Evolutionary conservation across 2,888 invertebrate genomes (phyloP).

Genomic region (Drosophila merina): DNA sequence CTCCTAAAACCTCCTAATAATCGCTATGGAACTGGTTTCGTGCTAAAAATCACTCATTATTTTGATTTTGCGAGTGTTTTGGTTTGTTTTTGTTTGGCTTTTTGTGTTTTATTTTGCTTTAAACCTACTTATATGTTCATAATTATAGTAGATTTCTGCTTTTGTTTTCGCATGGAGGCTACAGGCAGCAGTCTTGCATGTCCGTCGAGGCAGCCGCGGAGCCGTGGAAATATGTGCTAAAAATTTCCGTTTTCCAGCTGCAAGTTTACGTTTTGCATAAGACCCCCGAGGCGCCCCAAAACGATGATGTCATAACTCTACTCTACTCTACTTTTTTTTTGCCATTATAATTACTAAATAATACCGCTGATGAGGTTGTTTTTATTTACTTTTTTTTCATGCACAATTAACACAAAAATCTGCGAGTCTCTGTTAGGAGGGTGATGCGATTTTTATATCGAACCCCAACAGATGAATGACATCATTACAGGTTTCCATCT

Average conservation of each 20-base stretch:
- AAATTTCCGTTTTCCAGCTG: constrained; percentile 25
- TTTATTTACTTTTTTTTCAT: constrained; percentile 47
- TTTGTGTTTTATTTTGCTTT: constrained; percentile 13
- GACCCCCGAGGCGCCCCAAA: constrained; percentile 1
- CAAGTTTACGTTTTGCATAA: constrained; percentile 42
- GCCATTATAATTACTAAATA: constrained; percentile 40
- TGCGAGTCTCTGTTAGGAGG: not conserved
- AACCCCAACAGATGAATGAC: constrained; percentile 71
- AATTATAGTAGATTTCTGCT: constrained; percentile 43
- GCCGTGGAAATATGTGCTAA: constrained; percentile 41
- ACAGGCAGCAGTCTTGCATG: constrained; percentile 60
- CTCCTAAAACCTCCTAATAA: not conserved
- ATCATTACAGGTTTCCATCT: constrained; percentile 58
- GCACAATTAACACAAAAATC: constrained; percentile 54
- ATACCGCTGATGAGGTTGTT: constrained; percentile 32
- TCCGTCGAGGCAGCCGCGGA: constrained; percentile 41
- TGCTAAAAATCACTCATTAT: too few species aligned
- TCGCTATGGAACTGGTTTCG: constrained; percentile 34
- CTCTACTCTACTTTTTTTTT: constrained; percentile 6
- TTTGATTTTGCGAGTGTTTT: constrained; percentile 16
- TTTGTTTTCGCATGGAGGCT: constrained; percentile 39
- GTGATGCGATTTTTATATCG: constrained; percentile 42
- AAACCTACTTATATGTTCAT: constrained; percentile 36
- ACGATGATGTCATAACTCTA: constrained; percentile 40
- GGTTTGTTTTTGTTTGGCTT: constrained; percentile 7